These are phyloP conservation scores for Drosophila littoralis DNA, from an alignment of 1,140 invertebrate genomes.

Conservation along the genomic window DNA sequence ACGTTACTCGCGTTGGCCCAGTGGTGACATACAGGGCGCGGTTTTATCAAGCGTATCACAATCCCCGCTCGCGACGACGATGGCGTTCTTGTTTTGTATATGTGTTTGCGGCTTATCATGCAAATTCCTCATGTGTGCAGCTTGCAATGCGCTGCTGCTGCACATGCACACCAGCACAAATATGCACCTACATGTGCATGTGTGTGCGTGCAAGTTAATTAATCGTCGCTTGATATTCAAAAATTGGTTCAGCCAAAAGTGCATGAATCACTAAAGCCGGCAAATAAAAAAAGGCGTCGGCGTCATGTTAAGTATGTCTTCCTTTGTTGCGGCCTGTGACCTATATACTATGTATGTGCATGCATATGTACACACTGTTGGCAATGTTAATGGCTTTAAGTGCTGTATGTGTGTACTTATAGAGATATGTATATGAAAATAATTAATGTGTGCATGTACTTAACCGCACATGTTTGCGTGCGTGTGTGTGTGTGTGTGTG, in stretches of 20 bases:
- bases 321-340: slow-evolving; percentile 50
- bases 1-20: neutral
- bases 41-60: slow-evolving; percentile 28
- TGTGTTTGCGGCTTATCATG: slow-evolving; percentile 47
- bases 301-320: slow-evolving; percentile 16
- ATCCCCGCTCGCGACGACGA: slow-evolving; percentile 23
- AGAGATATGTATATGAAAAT: slow-evolving; percentile 18
- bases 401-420: slow-evolving; percentile 9
- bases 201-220: slow-evolving; percentile 18
- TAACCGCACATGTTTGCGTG: slow-evolving; percentile 9
- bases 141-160: slow-evolving; percentile 9
- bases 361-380: slow-evolving; percentile 11
- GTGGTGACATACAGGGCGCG: slow-evolving; percentile 29
- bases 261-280: slow-evolving; percentile 43
- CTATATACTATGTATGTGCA: slow-evolving; percentile 24
- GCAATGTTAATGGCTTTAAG: slow-evolving; percentile 38
- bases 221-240: slow-evolving; percentile 5
- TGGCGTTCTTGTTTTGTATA: slow-evolving; percentile 37
- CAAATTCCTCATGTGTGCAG: slow-evolving; percentile 43
- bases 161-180: slow-evolving; percentile 8
- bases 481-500: slow-evolving; percentile 1
- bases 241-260: slow-evolving; percentile 9
- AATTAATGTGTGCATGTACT: slow-evolving; percentile 23
- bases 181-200: slow-evolving; percentile 3
- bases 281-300: slow-evolving; percentile 29